These are phyloP conservation scores for Entomobrya multifasciata DNA, from an alignment of 2,888 invertebrate species.

Conservation along the genomic window DNA sequence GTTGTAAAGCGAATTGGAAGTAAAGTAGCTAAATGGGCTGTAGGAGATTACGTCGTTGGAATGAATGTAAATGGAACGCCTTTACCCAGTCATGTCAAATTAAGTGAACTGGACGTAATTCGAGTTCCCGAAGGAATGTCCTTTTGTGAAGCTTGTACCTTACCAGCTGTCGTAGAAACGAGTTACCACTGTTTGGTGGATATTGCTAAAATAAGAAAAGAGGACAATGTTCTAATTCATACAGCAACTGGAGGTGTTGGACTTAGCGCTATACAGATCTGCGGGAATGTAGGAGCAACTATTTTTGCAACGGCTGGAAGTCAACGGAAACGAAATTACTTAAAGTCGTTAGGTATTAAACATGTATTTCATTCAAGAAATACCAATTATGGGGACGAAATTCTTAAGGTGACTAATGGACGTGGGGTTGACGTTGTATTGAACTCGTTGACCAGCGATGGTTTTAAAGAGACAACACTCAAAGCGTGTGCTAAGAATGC, in stretches of 20 bases:
- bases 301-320: constrained; percentile 67
- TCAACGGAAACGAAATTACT: constrained; percentile 53
- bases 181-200: background rate
- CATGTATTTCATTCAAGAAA: constrained; percentile 47
- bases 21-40: background rate
- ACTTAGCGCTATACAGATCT: constrained; percentile 56
- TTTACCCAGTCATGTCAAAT: constrained; percentile 7
- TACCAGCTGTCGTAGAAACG: constrained; percentile 4
- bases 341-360: constrained; percentile 33
- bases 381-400: background rate
- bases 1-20: background rate
- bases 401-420: constrained; percentile 2
- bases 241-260: constrained; percentile 50
- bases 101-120: background rate
- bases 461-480: constrained; percentile 45
- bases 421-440: constrained; percentile 47
- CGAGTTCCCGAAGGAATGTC: background rate
- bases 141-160: background rate
- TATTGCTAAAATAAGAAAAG: background rate
- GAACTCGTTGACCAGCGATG: constrained; percentile 47
- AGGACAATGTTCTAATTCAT: constrained; percentile 28
- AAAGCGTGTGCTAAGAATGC: constrained; percentile 15
- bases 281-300: constrained; percentile 20
- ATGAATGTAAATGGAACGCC: background rate
- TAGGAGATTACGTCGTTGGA: background rate